Evolutionary conservation across 2,797 vertebrate genomes (phyloP).

Genomic region (Chrysocyon brachyurus): DNA sequence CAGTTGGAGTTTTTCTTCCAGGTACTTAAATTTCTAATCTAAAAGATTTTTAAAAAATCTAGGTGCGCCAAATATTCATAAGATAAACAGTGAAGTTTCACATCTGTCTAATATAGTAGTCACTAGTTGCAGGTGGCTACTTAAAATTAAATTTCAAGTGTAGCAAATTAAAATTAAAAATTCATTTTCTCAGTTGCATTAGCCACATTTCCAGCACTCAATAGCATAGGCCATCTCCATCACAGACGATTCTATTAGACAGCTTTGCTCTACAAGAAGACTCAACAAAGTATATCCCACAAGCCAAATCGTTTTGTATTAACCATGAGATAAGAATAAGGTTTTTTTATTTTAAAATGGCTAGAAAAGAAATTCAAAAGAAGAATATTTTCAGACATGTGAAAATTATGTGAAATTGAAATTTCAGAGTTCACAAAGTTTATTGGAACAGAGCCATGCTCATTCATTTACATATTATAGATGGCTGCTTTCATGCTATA

Average conservation of each 20-base stretch:
- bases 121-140: background rate
- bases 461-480: background rate
- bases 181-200: background rate
- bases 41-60: background rate
- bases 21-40: constrained; percentile 36
- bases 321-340: background rate
- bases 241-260: background rate
- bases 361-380: background rate
- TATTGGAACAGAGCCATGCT: background rate
- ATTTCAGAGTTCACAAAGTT: background rate
- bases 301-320: background rate
- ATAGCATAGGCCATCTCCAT: background rate
- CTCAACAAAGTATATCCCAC: background rate
- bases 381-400: background rate
- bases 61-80: background rate
- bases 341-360: background rate
- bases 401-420: constrained; percentile 48
- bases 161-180: constrained; percentile 32
- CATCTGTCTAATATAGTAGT: background rate
- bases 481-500: background rate
- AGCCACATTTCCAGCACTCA: background rate
- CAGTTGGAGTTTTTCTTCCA: background rate
- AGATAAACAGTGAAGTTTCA: background rate
- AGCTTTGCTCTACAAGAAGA: background rate
- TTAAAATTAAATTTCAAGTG: constrained; percentile 43